Base-by-base conservation (phyloP, 2,888 invertebrate genomes). In the Halictus ligatus region DNA sequence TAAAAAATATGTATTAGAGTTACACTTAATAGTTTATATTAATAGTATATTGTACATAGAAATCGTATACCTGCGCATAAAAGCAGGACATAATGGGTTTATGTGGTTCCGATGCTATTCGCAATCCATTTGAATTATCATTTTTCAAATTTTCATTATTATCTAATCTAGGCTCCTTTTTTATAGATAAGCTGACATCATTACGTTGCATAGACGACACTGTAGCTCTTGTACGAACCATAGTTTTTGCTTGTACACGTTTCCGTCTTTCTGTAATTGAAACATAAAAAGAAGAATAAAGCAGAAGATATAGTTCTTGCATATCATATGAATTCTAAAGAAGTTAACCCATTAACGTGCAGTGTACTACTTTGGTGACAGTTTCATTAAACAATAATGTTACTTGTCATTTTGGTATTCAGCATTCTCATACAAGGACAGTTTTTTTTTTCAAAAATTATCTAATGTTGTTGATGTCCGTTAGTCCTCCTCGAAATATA, bases 241-340 rank as follows among this genome's bases (percentile, higher is more conserved):
- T 29, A 76, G 35, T 80, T 69, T 80, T 86, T 8, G 25, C 60
- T 50, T 40, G 43, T 0, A 54, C 69, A 21, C 78, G 75, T 83
- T 85, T 90, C 58, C 76, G 75, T 35, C 58, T 82, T 75, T 78
- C 90, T 90, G 48, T 7, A 77, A 90, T 80, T 40, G 69, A 46
- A 78, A 25, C 12, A 43, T 71, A 71, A n/a, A 58, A 58, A n/a
- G n/a, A 58, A 21, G 7, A 69, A 40, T 40, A 40, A 35, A 69
- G 18, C 5, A 43, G 7, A 5, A 15, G 29, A 2, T 29, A n/a
- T 43, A 71, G 13, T 71, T 43, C n/a, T n/a, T n/a, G 7, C n/a
- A 71, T 43, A 71, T n/a, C n/a, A 21, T n/a, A 69, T 21, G 2
- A 67, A 35, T 35, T 18, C 18, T 18, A 35, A 2, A 35, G 35